phyloP scores from a whole-genome alignment of 2,888 invertebrate species.

The Diogma glabrata region DNA sequence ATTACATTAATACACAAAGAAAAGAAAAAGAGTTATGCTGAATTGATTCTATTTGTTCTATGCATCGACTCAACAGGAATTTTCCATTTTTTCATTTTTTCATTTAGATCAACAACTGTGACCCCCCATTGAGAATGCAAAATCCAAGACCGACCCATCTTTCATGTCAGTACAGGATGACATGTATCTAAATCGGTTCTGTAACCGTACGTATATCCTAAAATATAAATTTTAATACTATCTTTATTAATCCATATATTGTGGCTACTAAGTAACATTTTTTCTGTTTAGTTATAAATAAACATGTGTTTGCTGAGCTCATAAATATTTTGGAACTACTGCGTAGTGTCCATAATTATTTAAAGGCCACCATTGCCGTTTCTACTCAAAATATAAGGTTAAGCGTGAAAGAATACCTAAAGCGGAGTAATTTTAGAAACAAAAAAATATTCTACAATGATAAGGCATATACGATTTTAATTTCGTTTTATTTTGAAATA shows the following conservation, averaged over 20 bases:
- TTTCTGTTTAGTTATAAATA: background rate
- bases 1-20: too few species aligned
- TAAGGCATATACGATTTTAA: background rate
- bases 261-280: background rate
- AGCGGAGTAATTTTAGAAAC: slow-evolving; percentile 4
- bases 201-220: background rate
- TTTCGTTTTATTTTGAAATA: background rate
- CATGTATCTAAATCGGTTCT: background rate
- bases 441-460: background rate
- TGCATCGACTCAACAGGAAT: too few species aligned
- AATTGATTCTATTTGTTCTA: too few species aligned
- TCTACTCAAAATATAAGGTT: background rate
- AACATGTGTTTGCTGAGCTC: background rate
- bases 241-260: background rate
- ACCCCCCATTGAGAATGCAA: too few species aligned
- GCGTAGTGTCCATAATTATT: background rate
- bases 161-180: background rate
- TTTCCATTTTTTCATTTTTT: too few species aligned
- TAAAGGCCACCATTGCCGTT: background rate
- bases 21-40: too few species aligned
- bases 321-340: slow-evolving; percentile 1
- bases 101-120: too few species aligned
- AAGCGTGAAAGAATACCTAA: background rate
- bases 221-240: background rate
- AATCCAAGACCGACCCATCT: too few species aligned